Evolutionary conservation across 2,797 vertebrate species (phyloP).

Genomic region (Oreortyx pictus): DNA sequence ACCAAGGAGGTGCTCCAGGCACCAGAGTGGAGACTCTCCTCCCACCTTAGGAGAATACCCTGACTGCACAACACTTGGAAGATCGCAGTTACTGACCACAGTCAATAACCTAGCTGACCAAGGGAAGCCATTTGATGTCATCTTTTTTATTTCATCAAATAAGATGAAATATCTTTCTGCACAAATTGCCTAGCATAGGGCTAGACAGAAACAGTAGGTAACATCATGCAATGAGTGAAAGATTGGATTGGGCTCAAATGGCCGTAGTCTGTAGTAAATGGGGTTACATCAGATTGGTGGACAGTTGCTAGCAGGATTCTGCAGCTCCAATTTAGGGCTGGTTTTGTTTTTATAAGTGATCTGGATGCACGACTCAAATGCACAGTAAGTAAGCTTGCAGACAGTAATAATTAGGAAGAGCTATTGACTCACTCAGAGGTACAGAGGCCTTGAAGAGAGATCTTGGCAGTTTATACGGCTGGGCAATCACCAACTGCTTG

Average conservation of each 20-base stretch:
- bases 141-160: background rate
- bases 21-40: background rate
- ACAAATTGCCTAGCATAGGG: background rate
- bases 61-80: background rate
- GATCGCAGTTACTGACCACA: background rate
- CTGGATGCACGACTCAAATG: background rate
- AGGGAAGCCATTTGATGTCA: background rate
- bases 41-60: background rate
- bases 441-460: background rate
- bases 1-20: background rate
- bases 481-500: background rate
- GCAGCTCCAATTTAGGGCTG: background rate
- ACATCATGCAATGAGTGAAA: background rate
- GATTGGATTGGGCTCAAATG: background rate
- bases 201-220: background rate
- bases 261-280: background rate
- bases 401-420: background rate
- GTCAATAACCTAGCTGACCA: background rate
- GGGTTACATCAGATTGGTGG: background rate
- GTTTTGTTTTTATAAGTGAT: background rate
- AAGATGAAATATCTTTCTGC: background rate
- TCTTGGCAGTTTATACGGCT: background rate
- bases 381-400: background rate
- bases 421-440: background rate
- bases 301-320: background rate